These are phyloP conservation scores for Trichomalopsis sarcophagae DNA, from an alignment of 1,140 invertebrate species.

Conservation along the genomic window DNA sequence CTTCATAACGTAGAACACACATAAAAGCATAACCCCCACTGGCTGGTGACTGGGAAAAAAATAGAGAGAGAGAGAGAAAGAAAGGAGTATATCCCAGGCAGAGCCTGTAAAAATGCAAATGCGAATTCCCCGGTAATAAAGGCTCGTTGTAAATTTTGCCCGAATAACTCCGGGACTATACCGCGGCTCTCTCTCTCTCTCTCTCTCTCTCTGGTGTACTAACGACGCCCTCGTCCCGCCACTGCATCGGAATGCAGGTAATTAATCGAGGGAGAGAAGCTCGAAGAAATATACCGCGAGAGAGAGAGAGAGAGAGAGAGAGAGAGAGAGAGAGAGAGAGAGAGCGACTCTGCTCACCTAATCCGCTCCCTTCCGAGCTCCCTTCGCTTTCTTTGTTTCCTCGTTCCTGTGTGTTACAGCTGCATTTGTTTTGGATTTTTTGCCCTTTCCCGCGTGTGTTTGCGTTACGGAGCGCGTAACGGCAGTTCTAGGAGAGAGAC, in stretches of 20 bases:
- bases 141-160: slow-evolving; percentile 37
- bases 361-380: not conserved
- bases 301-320: too few species aligned
- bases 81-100: not conserved
- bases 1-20: slow-evolving; percentile 29
- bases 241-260: slow-evolving; percentile 31
- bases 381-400: not conserved
- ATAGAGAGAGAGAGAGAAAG: not conserved
- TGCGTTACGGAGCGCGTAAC: slow-evolving; percentile 20
- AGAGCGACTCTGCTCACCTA: not conserved
- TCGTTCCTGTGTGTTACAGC: not conserved
- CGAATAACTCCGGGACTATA: not conserved
- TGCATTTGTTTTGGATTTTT: not conserved
- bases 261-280: slow-evolving; percentile 30
- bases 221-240: slow-evolving; percentile 26
- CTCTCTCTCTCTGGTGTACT: not conserved
- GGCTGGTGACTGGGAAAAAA: not conserved
- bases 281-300: slow-evolving; percentile 9
- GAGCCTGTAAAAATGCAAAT: slow-evolving; percentile 46
- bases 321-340: too few species aligned
- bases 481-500: not conserved
- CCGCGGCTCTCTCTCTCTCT: not conserved
- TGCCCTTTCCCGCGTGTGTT: not conserved
- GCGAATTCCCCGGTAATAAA: slow-evolving; percentile 40
- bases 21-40: slow-evolving; percentile 5